phyloP scores from a whole-genome alignment of 2,797 vertebrate genomes.

The Cuculus canorus region DNA sequence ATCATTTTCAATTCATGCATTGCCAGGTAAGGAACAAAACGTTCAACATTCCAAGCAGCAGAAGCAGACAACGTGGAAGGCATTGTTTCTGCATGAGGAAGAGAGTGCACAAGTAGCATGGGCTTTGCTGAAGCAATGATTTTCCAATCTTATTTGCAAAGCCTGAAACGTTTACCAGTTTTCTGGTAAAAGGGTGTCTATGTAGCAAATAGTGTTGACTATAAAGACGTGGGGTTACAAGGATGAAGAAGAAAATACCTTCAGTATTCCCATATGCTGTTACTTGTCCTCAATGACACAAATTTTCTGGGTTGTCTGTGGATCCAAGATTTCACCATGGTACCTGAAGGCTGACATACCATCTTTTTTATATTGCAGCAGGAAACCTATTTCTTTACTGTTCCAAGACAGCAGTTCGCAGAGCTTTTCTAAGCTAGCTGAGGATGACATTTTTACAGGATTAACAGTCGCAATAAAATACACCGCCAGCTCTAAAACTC shows the following conservation, averaged over 20 bases:
- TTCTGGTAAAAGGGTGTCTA: not conserved
- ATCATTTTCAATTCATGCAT: not conserved
- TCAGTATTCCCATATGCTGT: not conserved
- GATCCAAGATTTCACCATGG: not conserved
- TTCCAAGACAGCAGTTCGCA: not conserved
- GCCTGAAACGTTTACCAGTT: too few species aligned
- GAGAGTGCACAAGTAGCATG: not conserved
- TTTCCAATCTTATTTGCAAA: not conserved
- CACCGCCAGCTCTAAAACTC: not conserved
- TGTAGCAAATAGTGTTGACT: not conserved
- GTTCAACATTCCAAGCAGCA: not conserved
- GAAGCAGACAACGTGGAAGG: not conserved
- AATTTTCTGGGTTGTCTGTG: not conserved
- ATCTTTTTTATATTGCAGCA: not conserved
- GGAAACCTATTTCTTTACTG: not conserved
- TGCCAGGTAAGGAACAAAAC: not conserved
- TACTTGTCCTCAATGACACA: not conserved
- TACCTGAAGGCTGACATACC: not conserved
- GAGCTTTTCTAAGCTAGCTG: not conserved
- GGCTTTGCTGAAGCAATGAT: not conserved
- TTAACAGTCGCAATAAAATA: not conserved
- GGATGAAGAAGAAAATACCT: not conserved
- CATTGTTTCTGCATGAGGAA: not conserved
- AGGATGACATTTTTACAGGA: not conserved
- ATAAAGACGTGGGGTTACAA: not conserved